Conservation (phyloP, 2,113 vertebrate genomes). For the Motacilla tschutschensis region DNA sequence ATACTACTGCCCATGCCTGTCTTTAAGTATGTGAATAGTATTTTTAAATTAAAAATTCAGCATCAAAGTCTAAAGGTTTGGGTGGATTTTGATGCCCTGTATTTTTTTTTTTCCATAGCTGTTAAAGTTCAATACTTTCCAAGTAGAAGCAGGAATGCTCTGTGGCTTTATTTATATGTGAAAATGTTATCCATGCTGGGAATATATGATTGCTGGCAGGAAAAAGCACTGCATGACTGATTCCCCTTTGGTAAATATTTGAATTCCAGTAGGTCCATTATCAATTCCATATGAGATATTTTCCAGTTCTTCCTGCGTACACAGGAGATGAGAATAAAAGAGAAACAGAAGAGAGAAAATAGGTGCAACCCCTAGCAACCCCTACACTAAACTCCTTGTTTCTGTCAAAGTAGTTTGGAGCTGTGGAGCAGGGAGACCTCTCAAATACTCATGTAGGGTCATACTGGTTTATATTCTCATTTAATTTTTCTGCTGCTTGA, state of each 20-base stretch:
- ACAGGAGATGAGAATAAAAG: not conserved
- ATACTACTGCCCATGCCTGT: not conserved
- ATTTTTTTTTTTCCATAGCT: not conserved
- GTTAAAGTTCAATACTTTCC: not conserved
- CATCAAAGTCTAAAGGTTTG: not conserved
- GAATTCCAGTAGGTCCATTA: not conserved
- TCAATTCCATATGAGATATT: slow-evolving; percentile 29
- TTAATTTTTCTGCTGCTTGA: not conserved
- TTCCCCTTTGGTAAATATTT: not conserved
- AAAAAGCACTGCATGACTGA: not conserved
- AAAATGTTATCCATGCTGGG: not conserved
- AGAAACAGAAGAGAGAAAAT: not conserved
- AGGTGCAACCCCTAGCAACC: not conserved
- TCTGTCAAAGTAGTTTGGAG: not conserved
- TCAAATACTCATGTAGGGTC: not conserved
- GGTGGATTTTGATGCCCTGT: not conserved
- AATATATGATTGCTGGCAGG: not conserved
- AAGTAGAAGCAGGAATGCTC: not conserved
- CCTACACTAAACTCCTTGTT: not conserved
- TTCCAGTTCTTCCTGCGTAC: not conserved
- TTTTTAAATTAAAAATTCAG: not conserved
- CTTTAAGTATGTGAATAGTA: not conserved
- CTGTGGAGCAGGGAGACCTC: not conserved
- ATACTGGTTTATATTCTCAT: not conserved
- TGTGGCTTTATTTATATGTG: not conserved